A percentile compares a stretch with the other conserved stretches of the same genome.
Conservation (phyloP, 2,797 vertebrate species). For the Microctenopoma lineatum region DNA sequence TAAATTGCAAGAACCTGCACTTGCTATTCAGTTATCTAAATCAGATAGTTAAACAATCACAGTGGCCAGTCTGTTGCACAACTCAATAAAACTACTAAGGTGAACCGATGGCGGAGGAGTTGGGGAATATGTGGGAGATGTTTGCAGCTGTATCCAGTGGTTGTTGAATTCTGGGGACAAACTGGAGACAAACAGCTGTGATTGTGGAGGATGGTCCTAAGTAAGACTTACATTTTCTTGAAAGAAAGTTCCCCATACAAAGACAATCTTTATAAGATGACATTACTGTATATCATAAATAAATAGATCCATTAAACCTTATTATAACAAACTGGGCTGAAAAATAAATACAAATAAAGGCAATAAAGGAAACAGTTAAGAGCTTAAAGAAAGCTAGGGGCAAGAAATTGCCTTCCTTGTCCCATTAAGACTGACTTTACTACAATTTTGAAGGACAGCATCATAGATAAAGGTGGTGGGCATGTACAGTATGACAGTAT, state of each 20-base stretch:
- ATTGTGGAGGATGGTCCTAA: slow-evolving; percentile 19
- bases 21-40: slow-evolving; percentile 43
- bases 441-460: slow-evolving; percentile 49
- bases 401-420: slow-evolving; percentile 25
- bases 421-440: slow-evolving; percentile 47
- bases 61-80: slow-evolving; percentile 75
- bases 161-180: slow-evolving; percentile 35
- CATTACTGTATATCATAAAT: slow-evolving; percentile 56
- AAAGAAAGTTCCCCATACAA: slow-evolving; percentile 43
- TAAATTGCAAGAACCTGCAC: slow-evolving; percentile 42
- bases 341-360: slow-evolving; percentile 63
- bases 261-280: slow-evolving; percentile 45
- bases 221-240: slow-evolving; percentile 25
- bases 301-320: slow-evolving; percentile 65
- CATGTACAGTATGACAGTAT: slow-evolving; percentile 21
- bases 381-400: slow-evolving; percentile 39
- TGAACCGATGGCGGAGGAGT: slow-evolving; percentile 20
- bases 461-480: slow-evolving; percentile 52
- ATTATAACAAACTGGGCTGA: slow-evolving; percentile 49
- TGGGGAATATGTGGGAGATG: slow-evolving; percentile 10
- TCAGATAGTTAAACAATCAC: slow-evolving; percentile 66
- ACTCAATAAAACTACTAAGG: slow-evolving; percentile 43
- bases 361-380: slow-evolving; percentile 45
- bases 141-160: slow-evolving; percentile 39
- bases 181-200: slow-evolving; percentile 32